Percentiles rank a stretch among this genome's conserved stretches.
Conservation (phyloP, 64 coral and sea anemone genomes). For the Trachythela sp. region DNA sequence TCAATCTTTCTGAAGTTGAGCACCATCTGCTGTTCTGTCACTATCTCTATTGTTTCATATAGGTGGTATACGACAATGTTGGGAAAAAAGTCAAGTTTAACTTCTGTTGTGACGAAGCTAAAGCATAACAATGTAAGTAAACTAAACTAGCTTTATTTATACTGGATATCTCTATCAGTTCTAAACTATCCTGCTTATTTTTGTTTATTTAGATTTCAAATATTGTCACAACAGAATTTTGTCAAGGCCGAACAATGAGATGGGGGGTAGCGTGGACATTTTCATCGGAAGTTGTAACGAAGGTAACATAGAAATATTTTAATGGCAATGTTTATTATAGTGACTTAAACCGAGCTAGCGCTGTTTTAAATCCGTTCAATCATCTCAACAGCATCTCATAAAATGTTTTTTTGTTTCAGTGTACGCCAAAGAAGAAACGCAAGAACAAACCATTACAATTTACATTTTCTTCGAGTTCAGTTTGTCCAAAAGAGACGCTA, state of each 20-base stretch:
- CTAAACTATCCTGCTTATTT: neutral
- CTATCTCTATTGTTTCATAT: neutral
- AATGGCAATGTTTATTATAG: neutral
- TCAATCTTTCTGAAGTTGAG: neutral
- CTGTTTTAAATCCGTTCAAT: neutral
- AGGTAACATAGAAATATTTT: slow-evolving; percentile 18
- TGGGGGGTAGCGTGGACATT: slow-evolving; percentile 98
- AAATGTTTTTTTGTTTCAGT: neutral
- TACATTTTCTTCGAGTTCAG: slow-evolving; percentile 3
- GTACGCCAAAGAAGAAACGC: neutral
- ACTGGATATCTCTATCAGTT: neutral
- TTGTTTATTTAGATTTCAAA: slow-evolving; percentile 39
- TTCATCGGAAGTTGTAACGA: slow-evolving; percentile 44
- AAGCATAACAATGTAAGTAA: slow-evolving; percentile 72
- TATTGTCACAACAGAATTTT: slow-evolving; percentile 74
- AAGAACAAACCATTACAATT: neutral
- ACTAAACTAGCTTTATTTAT: neutral
- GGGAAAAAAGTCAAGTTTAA: slow-evolving; percentile 89
- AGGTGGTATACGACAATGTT: slow-evolving; percentile 97
- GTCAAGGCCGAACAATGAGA: slow-evolving; percentile 79
- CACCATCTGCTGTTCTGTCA: neutral
- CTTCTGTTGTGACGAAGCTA: slow-evolving; percentile 60
- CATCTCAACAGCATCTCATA: neutral
- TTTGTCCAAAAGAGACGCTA: neutral
- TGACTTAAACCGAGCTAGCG: too few species aligned